Base-by-base conservation (phyloP, 2,797 vertebrate genomes). In the Helarctos malayanus region DNA sequence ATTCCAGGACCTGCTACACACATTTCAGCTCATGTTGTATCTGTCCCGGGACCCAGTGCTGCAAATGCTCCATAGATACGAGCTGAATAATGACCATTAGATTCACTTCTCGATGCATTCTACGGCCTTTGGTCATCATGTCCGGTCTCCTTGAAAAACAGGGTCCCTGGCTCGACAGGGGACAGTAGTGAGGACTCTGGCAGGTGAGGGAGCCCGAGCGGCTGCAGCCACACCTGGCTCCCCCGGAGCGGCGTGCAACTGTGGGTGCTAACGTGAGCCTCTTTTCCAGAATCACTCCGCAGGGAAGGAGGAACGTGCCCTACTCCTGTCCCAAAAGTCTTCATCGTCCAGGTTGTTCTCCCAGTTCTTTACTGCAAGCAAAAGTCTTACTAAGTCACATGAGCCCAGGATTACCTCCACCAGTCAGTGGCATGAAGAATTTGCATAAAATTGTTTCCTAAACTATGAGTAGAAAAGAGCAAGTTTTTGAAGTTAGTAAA, bases 401-500 rank as follows among this genome's bases (percentile, higher is more conserved):
- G 68, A 86, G 69, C n/a, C 81, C 32, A 18, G 5, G 3, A 9
- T 56, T 38, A 69, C 35, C 57, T 38, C 35, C 41, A 9, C 18
- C 56, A 16, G 59, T 7, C 61, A 89, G 38, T 5, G 61, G 52
- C 6, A 10, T 56, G 4, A 49, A 95, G 38, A 71, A 86, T 76
- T 79, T 79, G 25, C 84, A 45, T 95, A 69, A 87, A 94, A 61
- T 8, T 61, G 23, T 49, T 89, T 80, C 18, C 49, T 89, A 86
- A 61, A 16, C 10, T 69, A 19, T 32, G 3, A 73, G 16, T 45
- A 32, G 84, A 75, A 89, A 91, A 93, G 35, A 54, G 7, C 35
- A 86, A 18, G 29, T 79, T 91, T 82, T 83, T 86, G 21, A 92
- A 88, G 84, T 47, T 49, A 87, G 83, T 27, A 57, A 71, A 78